phyloP scores from a whole-genome alignment of 2,113 vertebrate genomes.

The Dasyornis broadbenti region DNA sequence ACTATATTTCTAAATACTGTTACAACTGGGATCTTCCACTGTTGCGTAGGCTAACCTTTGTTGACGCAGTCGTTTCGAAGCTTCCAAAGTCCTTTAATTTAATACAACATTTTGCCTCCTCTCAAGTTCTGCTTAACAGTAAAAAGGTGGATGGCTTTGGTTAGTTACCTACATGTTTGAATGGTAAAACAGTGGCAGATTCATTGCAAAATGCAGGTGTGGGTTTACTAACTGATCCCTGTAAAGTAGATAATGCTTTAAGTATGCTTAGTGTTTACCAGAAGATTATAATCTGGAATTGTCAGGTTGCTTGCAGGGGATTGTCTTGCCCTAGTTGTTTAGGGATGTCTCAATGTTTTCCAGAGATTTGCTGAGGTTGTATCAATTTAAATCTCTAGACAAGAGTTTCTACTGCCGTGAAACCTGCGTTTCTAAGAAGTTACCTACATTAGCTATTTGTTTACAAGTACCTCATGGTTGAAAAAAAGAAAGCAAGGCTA shows the following conservation, averaged over 20 bases:
- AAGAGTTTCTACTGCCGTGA: background rate
- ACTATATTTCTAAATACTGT: constrained; percentile 21
- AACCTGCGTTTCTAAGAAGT: background rate
- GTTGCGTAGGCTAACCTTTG: background rate
- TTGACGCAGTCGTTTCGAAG: background rate
- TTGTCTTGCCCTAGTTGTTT: background rate
- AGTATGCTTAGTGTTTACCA: background rate
- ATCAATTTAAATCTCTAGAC: background rate
- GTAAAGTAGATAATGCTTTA: background rate
- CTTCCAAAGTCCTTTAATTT: background rate
- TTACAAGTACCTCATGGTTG: background rate
- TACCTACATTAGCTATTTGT: background rate
- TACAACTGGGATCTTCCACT: constrained; percentile 54
- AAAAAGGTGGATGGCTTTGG: background rate
- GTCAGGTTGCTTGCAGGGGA: background rate
- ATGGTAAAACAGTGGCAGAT: constrained; percentile 62
- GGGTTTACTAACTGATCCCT: constrained; percentile 59
- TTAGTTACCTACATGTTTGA: background rate
- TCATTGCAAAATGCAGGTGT: constrained; percentile 56
- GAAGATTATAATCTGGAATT: background rate
- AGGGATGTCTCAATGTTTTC: background rate
- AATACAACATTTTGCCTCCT: background rate
- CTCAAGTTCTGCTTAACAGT: background rate
- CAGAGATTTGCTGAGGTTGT: background rate
- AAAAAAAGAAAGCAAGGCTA: background rate